A percentile compares a stretch with the other conserved stretches of the same genome.
These are phyloP conservation scores for Galbula dea DNA, from an alignment of 2,113 vertebrate species.

Conservation along the genomic window DNA sequence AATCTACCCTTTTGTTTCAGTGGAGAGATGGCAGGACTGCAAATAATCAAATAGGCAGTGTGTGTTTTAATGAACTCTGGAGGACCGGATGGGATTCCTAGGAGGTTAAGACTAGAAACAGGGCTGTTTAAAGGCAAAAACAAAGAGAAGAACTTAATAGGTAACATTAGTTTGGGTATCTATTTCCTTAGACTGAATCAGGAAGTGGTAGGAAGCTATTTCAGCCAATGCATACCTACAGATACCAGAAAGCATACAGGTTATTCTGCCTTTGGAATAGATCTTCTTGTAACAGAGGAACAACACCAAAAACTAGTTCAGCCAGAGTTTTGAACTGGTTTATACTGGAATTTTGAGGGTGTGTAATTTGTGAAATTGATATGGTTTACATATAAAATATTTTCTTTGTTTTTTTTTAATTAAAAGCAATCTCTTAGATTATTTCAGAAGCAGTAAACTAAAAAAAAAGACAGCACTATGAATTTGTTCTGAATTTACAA, in stretches of 20 bases:
- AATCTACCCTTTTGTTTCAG: slow-evolving; percentile 85
- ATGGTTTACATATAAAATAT: background rate
- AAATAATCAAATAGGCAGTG: slow-evolving; percentile 74
- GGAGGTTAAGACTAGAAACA: slow-evolving; percentile 48
- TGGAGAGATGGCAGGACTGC: slow-evolving; percentile 61
- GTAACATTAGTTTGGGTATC: slow-evolving; percentile 40
- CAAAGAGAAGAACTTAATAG: slow-evolving; percentile 23
- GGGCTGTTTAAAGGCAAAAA: slow-evolving; percentile 32
- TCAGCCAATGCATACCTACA: background rate
- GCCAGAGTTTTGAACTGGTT: background rate
- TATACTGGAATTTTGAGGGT: background rate
- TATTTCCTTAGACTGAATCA: slow-evolving; percentile 23
- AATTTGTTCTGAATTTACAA: background rate
- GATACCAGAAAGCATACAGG: background rate
- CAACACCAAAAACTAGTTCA: background rate
- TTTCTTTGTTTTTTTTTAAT: background rate
- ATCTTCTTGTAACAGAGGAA: background rate
- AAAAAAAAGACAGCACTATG: background rate
- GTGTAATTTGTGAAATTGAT: background rate
- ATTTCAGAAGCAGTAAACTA: background rate
- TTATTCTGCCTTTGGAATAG: background rate
- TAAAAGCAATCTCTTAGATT: background rate
- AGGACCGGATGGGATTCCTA: slow-evolving; percentile 72
- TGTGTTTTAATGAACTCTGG: slow-evolving; percentile 68
- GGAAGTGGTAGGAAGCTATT: slow-evolving; percentile 34